phyloP scores from a whole-genome alignment of 2,888 invertebrate genomes.

The Meiosimyza platycephala region DNA sequence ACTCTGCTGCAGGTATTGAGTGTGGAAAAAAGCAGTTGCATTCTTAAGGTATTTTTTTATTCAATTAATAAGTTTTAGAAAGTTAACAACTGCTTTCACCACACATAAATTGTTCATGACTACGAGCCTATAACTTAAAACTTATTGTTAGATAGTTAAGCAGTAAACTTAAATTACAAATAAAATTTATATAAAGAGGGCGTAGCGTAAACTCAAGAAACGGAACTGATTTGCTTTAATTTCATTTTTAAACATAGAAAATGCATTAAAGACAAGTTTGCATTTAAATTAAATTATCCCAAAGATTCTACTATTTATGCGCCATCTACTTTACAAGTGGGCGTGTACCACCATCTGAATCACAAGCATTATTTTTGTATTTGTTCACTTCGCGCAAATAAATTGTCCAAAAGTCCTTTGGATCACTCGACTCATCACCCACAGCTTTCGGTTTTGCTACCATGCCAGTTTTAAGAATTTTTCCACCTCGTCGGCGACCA shows the following conservation, averaged over 20 bases:
- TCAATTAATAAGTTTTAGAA: no score
- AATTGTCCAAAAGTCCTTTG: conserved; percentile 91
- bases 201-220: conserved; percentile 32
- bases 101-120: no score
- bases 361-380: conserved; percentile 91
- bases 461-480: conserved; percentile 88
- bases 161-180: no score
- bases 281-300: neutral
- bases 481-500: conserved; percentile 86
- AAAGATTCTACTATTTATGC: neutral
- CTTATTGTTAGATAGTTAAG: no score
- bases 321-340: conserved; percentile 86
- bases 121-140: no score
- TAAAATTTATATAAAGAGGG: neutral
- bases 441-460: conserved; percentile 86
- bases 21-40: no score
- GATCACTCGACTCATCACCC: conserved; percentile 68
- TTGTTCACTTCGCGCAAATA: conserved; percentile 95
- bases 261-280: conserved; percentile 1
- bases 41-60: no score
- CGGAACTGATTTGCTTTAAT: conserved; percentile 32
- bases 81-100: no score
- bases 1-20: no score
- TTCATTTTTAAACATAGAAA: conserved; percentile 12
- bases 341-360: conserved; percentile 90